Percentiles rank a stretch among this genome's conserved stretches.
These are phyloP conservation scores for Caenorhabditis becei DNA, from an alignment of 2,888 invertebrate species.

Conservation along the genomic window DNA sequence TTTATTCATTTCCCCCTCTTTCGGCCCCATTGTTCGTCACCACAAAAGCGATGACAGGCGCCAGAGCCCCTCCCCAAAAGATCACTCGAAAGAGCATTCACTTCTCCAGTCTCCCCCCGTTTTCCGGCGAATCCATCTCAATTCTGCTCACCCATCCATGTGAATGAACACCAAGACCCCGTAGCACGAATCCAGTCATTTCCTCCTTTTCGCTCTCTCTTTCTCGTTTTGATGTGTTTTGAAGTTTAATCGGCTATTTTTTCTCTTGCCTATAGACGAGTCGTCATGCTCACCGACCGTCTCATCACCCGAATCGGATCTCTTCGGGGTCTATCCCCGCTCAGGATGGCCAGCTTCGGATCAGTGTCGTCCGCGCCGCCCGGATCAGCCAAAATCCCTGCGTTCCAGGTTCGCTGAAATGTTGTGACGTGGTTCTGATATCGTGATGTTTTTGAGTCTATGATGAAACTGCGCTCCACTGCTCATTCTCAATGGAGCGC, in stretches of 20 bases:
- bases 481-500: no score
- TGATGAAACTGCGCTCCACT: neutral
- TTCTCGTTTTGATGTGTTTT: conserved; percentile 31
- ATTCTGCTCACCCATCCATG: conserved; percentile 51
- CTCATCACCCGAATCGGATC: conserved; percentile 68
- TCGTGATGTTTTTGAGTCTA: conserved; percentile 2
- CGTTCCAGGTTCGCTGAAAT: conserved; percentile 57
- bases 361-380: conserved; percentile 63
- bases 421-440: conserved; percentile 2
- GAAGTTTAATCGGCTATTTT: conserved; percentile 12
- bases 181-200: conserved; percentile 12
- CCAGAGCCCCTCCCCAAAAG: conserved; percentile 17
- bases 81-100: conserved; percentile 28
- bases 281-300: conserved; percentile 66
- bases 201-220: conserved; percentile 18
- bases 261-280: no score
- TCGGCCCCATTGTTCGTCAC: conserved; percentile 16
- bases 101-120: conserved; percentile 1
- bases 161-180: conserved; percentile 45
- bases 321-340: conserved; percentile 64
- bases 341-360: conserved; percentile 61
- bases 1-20: conserved; percentile 47
- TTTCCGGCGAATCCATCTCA: conserved; percentile 29
- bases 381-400: conserved; percentile 65
- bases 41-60: conserved; percentile 46